phyloP scores from a whole-genome alignment of 2,113 vertebrate species.

The Vireo altiloquus region DNA sequence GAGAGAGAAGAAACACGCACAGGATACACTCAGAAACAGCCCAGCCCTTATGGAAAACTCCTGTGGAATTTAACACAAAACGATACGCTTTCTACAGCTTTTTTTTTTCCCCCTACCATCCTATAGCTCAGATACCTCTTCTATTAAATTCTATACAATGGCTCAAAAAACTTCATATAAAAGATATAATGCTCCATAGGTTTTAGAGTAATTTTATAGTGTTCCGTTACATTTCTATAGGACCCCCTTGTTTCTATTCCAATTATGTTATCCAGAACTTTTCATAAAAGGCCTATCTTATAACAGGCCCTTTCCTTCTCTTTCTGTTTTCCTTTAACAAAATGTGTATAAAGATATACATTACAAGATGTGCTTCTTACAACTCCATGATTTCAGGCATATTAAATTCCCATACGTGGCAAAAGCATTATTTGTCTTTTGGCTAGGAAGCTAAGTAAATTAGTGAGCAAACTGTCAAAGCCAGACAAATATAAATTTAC shows the following conservation, averaged over 20 bases:
- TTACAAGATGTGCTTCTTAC: background rate
- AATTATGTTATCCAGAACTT: conserved; percentile 42
- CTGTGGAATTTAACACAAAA: conserved; percentile 58
- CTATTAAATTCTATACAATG: conserved; percentile 50
- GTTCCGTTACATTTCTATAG: conserved; percentile 39
- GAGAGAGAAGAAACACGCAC: conserved; percentile 57
- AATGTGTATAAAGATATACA: background rate
- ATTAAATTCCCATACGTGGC: background rate
- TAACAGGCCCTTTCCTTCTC: background rate
- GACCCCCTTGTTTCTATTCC: conserved; percentile 40
- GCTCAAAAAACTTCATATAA: conserved; percentile 41
- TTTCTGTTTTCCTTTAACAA: background rate
- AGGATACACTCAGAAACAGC: conserved; percentile 46
- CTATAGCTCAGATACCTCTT: conserved; percentile 34
- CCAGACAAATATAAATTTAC: background rate
- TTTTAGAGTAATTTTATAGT: conserved; percentile 36
- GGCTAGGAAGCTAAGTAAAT: background rate
- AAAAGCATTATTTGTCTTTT: background rate
- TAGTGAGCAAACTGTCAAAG: background rate
- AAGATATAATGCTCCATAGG: conserved; percentile 26
- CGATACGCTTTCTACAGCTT: background rate
- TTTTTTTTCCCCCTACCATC: background rate
- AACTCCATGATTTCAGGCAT: background rate
- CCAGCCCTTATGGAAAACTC: conserved; percentile 33
- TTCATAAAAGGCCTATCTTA: background rate